phyloP scores from a whole-genome alignment of 2,888 invertebrate genomes.

The Xanthostigma xanthostigma region DNA sequence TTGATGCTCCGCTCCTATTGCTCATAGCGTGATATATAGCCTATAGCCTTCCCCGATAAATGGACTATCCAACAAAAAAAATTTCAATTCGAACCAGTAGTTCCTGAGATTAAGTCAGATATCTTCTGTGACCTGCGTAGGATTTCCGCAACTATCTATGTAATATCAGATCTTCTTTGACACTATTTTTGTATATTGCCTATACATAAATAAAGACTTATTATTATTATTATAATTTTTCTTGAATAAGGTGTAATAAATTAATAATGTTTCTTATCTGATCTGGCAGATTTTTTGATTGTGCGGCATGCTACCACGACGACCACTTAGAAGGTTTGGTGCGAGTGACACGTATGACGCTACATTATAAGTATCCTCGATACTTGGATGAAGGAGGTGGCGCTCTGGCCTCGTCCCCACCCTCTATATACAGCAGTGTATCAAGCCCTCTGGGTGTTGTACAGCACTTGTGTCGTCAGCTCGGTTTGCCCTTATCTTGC shows the following conservation, averaged over 20 bases:
- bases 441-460: constrained; percentile 64
- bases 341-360: constrained; percentile 60
- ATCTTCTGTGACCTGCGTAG: too few species aligned
- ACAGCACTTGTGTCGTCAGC: constrained; percentile 65
- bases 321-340: constrained; percentile 79
- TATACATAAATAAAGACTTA: too few species aligned
- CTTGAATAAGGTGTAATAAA: background rate
- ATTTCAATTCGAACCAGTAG: too few species aligned
- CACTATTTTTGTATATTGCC: too few species aligned
- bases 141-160: too few species aligned
- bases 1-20: too few species aligned
- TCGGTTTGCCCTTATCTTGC: constrained; percentile 74
- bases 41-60: too few species aligned
- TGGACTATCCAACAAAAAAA: too few species aligned
- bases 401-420: constrained; percentile 66
- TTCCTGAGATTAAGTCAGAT: too few species aligned
- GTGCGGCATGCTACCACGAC: constrained; percentile 74
- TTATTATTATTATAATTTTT: too few species aligned
- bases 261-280: background rate
- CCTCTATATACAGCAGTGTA: constrained; percentile 71
- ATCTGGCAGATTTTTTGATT: constrained; percentile 53
- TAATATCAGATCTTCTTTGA: too few species aligned
- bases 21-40: too few species aligned
- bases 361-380: constrained; percentile 67
- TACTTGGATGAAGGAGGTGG: constrained; percentile 70